These are phyloP conservation scores for Oligia latruncula DNA, from an alignment of 2,888 invertebrate genomes.

Conservation along the genomic window DNA sequence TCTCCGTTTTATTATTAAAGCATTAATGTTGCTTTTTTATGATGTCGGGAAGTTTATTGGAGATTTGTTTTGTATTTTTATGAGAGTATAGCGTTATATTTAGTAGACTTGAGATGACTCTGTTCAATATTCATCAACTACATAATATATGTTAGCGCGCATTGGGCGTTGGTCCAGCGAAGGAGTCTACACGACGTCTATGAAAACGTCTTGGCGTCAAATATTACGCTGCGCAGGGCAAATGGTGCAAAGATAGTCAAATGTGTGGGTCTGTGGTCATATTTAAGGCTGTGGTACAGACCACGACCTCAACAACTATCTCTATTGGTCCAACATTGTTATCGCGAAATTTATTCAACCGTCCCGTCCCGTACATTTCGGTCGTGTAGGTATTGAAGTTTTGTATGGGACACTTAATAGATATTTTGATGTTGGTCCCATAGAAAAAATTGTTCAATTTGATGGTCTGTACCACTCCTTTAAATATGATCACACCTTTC, in stretches of 20 bases:
- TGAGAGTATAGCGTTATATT: no score
- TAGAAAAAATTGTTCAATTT: no score
- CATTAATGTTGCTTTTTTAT: constrained; percentile 42
- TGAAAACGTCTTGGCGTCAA: background rate
- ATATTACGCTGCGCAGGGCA: background rate
- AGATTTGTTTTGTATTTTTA: constrained; percentile 17
- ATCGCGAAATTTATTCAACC: background rate
- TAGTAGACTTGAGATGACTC: background rate
- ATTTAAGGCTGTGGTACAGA: no score
- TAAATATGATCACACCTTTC: background rate
- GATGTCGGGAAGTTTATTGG: background rate
- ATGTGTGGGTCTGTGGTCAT: background rate
- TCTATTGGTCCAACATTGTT: no score
- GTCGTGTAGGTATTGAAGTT: no score
- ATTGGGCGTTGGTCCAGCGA: background rate
- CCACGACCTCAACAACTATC: no score
- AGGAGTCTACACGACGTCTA: background rate
- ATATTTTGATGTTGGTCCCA: no score
- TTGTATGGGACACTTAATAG: background rate
- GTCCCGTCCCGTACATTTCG: no score
- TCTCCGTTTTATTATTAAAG: constrained; percentile 20
- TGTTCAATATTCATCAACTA: background rate
- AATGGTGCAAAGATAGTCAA: background rate
- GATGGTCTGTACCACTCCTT: background rate
- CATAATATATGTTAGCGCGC: background rate